These are phyloP conservation scores for Grammomys dolichurus DNA, from an alignment of 2,113 vertebrate species.

Conservation along the genomic window DNA sequence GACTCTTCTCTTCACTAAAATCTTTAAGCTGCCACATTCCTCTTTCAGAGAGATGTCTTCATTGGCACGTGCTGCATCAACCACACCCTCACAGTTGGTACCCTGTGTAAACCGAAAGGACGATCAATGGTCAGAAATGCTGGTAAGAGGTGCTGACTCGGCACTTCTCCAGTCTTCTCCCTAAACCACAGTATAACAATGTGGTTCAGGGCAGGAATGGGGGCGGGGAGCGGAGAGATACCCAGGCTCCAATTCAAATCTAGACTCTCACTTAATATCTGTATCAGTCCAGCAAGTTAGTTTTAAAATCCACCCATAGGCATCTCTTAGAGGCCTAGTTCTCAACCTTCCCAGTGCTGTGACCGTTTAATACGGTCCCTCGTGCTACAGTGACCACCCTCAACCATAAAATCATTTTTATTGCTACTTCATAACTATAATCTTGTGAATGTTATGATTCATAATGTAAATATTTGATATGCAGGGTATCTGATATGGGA, in stretches of 20 bases:
- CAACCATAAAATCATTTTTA: not conserved
- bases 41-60: constrained; percentile 7
- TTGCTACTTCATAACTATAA: not conserved
- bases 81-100: not conserved
- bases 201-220: too few species aligned
- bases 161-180: not conserved
- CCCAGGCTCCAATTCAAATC: not conserved
- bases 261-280: not conserved
- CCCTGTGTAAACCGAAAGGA: not conserved
- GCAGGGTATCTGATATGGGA: not conserved
- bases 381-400: not conserved
- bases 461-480: not conserved
- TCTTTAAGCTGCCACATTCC: not conserved
- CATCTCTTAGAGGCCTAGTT: not conserved
- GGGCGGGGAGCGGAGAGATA: not conserved
- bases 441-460: not conserved
- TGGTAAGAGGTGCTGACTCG: not conserved
- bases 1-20: not conserved
- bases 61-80: not conserved
- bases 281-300: not conserved
- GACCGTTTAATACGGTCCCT: not conserved
- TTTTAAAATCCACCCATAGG: constrained; percentile 16
- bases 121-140: not conserved
- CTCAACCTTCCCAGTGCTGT: not conserved
- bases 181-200: not conserved